Conservation (phyloP, 1,140 invertebrate species). For the Himalopsyche phryganea region DNA sequence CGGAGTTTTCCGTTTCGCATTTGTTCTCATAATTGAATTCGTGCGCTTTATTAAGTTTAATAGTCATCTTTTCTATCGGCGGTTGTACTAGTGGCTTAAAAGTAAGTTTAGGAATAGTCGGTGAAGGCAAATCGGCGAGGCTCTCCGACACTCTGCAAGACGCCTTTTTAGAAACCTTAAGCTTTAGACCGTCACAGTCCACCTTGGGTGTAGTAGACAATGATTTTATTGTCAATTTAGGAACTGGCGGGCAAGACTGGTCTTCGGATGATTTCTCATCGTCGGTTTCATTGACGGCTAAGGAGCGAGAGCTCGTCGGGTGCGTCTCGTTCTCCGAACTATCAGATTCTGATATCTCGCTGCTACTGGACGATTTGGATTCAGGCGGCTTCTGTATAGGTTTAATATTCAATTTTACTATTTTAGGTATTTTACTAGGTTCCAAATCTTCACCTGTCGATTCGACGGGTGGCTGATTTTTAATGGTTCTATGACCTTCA, state of each 20-base stretch:
- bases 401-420: constrained; percentile 50
- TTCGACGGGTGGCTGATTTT: constrained; percentile 31
- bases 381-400: constrained; percentile 45
- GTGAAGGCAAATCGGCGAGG: background rate
- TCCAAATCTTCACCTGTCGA: background rate
- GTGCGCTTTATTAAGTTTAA: constrained; percentile 21
- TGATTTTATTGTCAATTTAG: constrained; percentile 23
- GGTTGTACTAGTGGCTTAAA: constrained; percentile 24
- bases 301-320: constrained; percentile 45
- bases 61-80: constrained; percentile 32
- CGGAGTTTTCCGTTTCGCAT: background rate
- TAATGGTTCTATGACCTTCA: constrained; percentile 19
- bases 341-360: constrained; percentile 52
- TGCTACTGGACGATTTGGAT: constrained; percentile 42
- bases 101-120: constrained; percentile 11
- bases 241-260: constrained; percentile 9
- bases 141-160: too few relatives aligned
- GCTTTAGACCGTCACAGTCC: constrained; percentile 4
- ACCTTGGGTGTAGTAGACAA: constrained; percentile 14
- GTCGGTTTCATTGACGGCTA: constrained; percentile 44
- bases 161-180: constrained; percentile 5
- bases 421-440: constrained; percentile 35
- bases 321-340: constrained; percentile 47
- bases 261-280: constrained; percentile 32
- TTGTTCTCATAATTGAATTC: constrained; percentile 13